These are phyloP conservation scores for Heliothis peltigera DNA, from an alignment of 2,888 invertebrate species.

Conservation along the genomic window DNA sequence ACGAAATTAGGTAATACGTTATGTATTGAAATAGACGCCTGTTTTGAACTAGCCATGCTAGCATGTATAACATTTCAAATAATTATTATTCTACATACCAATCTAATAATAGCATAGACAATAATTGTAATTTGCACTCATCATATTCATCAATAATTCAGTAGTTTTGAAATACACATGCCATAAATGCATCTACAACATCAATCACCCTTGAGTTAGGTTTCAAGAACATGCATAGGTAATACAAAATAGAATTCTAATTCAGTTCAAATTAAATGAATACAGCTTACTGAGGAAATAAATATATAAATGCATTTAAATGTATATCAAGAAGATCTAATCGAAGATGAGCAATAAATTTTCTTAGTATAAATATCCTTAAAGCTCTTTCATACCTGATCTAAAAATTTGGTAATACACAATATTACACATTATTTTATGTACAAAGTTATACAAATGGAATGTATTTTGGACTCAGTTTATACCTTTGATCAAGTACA, in stretches of 20 bases:
- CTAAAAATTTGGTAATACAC: slow-evolving; percentile 70
- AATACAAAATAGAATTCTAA: slow-evolving; percentile 33
- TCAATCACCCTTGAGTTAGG: slow-evolving; percentile 31
- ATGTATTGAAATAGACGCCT: slow-evolving; percentile 34
- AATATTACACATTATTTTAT: slow-evolving; percentile 73
- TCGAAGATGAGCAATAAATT: slow-evolving; percentile 84
- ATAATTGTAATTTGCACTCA: slow-evolving; percentile 27
- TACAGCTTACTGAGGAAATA: slow-evolving; percentile 45
- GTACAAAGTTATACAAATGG: slow-evolving; percentile 86
- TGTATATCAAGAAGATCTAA: slow-evolving; percentile 64
- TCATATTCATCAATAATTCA: slow-evolving; percentile 38
- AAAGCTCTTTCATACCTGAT: slow-evolving; percentile 85
- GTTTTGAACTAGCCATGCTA: slow-evolving; percentile 44
- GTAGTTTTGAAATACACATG: slow-evolving; percentile 19
- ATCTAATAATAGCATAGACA: slow-evolving; percentile 45
- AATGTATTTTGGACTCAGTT: slow-evolving; percentile 87
- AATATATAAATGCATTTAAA: slow-evolving; percentile 79
- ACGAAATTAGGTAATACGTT: slow-evolving; percentile 60
- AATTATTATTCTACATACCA: slow-evolving; percentile 36
- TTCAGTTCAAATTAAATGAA: slow-evolving; percentile 38
- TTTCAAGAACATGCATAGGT: slow-evolving; percentile 31
- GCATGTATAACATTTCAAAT: slow-evolving; percentile 28
- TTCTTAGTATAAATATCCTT: slow-evolving; percentile 80
- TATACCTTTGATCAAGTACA: slow-evolving; percentile 80
- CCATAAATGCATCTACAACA: slow-evolving; percentile 36